These are phyloP conservation scores for Siderastrea siderea DNA, from an alignment of 92 coral and sea anemone species.

Conservation along the genomic window DNA sequence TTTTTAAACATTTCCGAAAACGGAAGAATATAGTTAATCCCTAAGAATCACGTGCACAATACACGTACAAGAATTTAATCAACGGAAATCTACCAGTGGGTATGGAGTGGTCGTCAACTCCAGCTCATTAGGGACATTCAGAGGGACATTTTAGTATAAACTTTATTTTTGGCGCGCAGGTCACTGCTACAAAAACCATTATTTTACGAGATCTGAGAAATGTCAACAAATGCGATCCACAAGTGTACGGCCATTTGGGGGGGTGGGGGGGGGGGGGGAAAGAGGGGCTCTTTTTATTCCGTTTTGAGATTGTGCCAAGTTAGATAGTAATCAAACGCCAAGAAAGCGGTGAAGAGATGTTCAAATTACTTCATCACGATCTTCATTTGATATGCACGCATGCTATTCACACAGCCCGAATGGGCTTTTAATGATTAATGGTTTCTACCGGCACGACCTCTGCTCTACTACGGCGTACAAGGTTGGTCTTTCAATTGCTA, in stretches of 20 bases:
- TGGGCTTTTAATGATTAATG: background rate
- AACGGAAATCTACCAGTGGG: background rate
- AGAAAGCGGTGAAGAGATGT: background rate
- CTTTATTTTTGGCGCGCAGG: background rate
- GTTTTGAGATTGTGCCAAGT: constrained; percentile 4
- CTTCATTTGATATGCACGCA: background rate
- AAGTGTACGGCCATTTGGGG: background rate
- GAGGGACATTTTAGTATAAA: too few relatives aligned
- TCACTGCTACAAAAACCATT: background rate
- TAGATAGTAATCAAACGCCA: constrained; percentile 30
- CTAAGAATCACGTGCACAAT: background rate
- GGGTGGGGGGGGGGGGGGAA: background rate
- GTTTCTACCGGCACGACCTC: background rate
- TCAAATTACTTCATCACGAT: background rate
- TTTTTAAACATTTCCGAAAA: background rate
- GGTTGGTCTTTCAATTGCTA: background rate
- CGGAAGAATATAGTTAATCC: background rate
- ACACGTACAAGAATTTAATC: background rate
- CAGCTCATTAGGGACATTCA: too few relatives aligned
- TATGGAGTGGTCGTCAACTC: too few relatives aligned
- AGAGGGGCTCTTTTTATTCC: background rate
- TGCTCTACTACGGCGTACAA: background rate
- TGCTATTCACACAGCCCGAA: constrained; percentile 19
- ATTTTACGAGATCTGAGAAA: background rate
- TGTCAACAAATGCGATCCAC: background rate